Percentiles rank a stretch among this genome's conserved stretches.
phyloP scores from a whole-genome alignment of 53 echinoderm and acorn worm genomes.

The Apostichopus leukothele region DNA sequence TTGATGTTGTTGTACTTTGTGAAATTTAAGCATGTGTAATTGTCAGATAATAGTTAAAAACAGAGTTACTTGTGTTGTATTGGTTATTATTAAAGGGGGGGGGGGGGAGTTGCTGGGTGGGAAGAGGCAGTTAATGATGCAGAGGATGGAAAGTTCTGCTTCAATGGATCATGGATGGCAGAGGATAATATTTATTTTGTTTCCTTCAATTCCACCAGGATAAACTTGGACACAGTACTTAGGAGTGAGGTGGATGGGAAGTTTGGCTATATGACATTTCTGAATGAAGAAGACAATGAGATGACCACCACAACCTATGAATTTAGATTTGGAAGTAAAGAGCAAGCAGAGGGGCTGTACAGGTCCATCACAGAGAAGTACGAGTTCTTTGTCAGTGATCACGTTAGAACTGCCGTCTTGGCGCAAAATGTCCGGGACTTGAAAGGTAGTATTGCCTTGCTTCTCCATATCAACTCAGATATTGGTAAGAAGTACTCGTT shows the following conservation, averaged over 20 bases:
- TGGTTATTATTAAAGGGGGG: no score
- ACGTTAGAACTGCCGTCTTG: constrained; percentile 78
- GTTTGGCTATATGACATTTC: constrained; percentile 68
- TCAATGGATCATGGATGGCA: no score
- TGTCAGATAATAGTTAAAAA: no score
- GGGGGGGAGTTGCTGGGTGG: no score
- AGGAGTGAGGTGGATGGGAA: constrained; percentile 64
- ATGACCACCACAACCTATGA: constrained; percentile 59
- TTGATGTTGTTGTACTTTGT: no score
- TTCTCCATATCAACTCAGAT: constrained; percentile 86
- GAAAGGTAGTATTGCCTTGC: constrained; percentile 80
- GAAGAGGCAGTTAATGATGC: no score
- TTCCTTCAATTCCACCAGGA: constrained; percentile 48
- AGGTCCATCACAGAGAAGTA: constrained; percentile 90
- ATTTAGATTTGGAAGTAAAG: constrained; percentile 75
- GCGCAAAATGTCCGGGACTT: constrained; percentile 84
- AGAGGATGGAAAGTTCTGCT: no score
- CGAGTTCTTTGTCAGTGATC: constrained; percentile 90
- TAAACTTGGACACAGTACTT: constrained; percentile 65
- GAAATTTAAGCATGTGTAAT: no score
- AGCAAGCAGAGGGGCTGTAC: constrained; percentile 84
- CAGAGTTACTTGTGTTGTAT: no score
- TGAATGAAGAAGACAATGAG: constrained; percentile 65
- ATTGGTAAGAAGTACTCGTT: constrained; percentile 91
- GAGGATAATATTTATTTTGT: not conserved